Evolutionary conservation across 2,888 invertebrate species (phyloP), one percentile per base, ranked within the genome.

Genomic region (Sinopyrophorus schimmeli): DNA sequence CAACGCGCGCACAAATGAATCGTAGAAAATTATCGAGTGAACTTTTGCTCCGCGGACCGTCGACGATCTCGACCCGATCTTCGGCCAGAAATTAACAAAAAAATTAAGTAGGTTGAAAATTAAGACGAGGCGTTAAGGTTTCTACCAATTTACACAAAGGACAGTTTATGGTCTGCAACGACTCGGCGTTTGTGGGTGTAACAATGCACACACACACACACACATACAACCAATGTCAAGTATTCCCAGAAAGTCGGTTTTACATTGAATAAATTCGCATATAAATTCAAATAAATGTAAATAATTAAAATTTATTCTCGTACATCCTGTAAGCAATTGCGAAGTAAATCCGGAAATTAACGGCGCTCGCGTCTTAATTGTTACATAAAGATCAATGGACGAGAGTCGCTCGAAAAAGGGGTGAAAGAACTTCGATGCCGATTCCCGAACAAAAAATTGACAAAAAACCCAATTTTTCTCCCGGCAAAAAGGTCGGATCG

Each of bases 171-270:
- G 39, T 40, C 23, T 42, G 23, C 31, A n/a, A 32, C 16, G 42
- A 24, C 32, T 42, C 23, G 30, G 23, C 32, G 27, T 16, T 23
- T 43, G 57, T 58, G 52, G 58, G 58, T 47, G 55, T 57, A 58
- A 57, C 56, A 53, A 53, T 58, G 40, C 34, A 50, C 51, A n/a
- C n/a, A n/a, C n/a, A n/a, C n/a, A n/a, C n/a, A n/a, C n/a, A n/a
- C n/a, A n/a, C n/a, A n/a, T 43, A 51, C 54, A 51, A 43, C 46
- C 43, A 48, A 48, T 56, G 48, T 54, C 55, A 54, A 47, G 38
- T 55, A 26, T 51, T 53, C 54, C 30, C 11, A 47, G 54, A 57
- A 56, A 58, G 52, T 37, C 54, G 18, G 53, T 16, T 44, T 58
- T 28, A 58, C 55, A 55, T 47, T 32, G 20, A 3, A 20, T 37